Evolutionary conservation across 1,140 invertebrate species (phyloP).

Genomic region (Sycobia sp.): DNA sequence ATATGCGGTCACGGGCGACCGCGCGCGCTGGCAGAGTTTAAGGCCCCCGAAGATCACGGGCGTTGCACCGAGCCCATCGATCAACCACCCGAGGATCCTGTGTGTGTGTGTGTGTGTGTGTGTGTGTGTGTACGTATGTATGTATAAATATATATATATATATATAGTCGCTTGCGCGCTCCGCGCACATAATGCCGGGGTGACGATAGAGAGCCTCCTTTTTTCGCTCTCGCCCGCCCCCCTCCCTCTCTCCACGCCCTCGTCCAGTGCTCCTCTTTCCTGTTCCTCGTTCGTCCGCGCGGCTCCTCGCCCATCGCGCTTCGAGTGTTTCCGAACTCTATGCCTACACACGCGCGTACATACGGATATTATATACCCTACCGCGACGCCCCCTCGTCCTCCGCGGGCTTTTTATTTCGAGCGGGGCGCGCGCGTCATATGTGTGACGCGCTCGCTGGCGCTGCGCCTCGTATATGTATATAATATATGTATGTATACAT

Average conservation of each 20-base stretch:
- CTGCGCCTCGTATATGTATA: no score
- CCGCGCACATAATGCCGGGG: no score
- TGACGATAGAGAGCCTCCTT: no score
- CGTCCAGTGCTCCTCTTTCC: not conserved
- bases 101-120: no score
- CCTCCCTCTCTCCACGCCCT: not conserved
- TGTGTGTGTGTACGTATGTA: no score
- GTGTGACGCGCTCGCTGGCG: no score
- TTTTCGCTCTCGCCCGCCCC: not conserved
- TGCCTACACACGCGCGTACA: no score
- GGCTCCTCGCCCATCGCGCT: not conserved
- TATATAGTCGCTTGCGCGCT: no score
- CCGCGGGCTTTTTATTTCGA: conserved; percentile 4
- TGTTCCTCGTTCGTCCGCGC: conserved; percentile 11
- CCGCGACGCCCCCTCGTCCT: not conserved
- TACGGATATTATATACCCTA: no score
- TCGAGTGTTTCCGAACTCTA: no score
- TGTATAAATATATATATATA: no score
- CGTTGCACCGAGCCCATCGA: conserved; percentile 53
- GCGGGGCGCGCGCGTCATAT: not conserved
- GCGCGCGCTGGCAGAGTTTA: conserved; percentile 46
- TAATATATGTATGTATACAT: no score
- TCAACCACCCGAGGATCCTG: conserved; percentile 37
- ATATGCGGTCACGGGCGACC: conserved; percentile 45
- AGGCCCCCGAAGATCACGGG: conserved; percentile 53